These are phyloP conservation scores for Selenia dentaria DNA, from an alignment of 2,888 invertebrate species.

Conservation along the genomic window DNA sequence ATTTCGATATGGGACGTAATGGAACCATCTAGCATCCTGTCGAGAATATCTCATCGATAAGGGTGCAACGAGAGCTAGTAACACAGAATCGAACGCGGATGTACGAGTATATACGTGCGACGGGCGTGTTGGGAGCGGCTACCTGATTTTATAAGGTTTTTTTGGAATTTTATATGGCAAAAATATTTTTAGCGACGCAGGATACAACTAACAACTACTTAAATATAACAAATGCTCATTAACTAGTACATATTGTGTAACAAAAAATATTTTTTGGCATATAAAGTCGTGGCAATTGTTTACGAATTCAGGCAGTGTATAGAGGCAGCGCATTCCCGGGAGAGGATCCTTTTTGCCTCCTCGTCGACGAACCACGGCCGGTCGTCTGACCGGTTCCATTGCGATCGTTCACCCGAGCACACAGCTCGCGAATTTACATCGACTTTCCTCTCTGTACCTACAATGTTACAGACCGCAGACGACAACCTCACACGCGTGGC, in stretches of 20 bases:
- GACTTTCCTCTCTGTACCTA: slow-evolving; percentile 42
- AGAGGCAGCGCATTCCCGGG: slow-evolving; percentile 53
- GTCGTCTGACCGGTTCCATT: slow-evolving; percentile 68
- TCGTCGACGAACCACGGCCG: slow-evolving; percentile 27
- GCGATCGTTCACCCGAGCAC: slow-evolving; percentile 74
- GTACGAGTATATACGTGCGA: slow-evolving; percentile 27
- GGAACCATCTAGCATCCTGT: slow-evolving; percentile 13
- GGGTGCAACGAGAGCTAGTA: slow-evolving; percentile 14
- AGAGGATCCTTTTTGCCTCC: slow-evolving; percentile 67
- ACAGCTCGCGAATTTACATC: slow-evolving; percentile 62
- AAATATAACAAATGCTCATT: no score
- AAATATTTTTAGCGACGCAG: no score
- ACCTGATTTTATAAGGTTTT: no score
- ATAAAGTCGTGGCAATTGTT: no score
- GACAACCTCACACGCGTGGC: slow-evolving; percentile 27
- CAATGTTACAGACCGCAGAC: slow-evolving; percentile 47
- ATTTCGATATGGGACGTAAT: not conserved
- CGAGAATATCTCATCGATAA: slow-evolving; percentile 23
- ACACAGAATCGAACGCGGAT: slow-evolving; percentile 55
- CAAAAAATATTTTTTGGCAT: no score
- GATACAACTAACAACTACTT: no score
- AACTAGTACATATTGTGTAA: no score
- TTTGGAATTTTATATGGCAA: no score
- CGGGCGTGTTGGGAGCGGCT: slow-evolving; percentile 16
- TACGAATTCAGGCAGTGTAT: slow-evolving; percentile 1